Base-by-base conservation (phyloP, 92 coral and sea anemone species). In the Porites divaricata region DNA sequence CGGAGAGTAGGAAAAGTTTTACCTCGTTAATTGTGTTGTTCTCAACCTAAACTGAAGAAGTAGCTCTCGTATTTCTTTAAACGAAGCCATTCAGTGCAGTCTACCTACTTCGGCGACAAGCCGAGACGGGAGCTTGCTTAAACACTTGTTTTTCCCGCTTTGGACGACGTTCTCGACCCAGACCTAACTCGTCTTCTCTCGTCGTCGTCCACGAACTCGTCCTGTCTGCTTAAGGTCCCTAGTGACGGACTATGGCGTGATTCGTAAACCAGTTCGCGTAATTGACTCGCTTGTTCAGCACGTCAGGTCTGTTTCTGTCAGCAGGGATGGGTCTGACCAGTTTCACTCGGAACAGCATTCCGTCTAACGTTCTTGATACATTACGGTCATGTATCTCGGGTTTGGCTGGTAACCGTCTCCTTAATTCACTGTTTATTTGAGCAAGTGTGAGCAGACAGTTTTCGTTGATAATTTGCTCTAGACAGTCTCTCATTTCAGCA, bases 341-440 rank as follows among this genome's bases (percentile, higher is more conserved):
- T 45, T 81, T 88, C 23, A 83, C 78, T n/a, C 78, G 24, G 52
- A 88, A 77, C 70, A 88, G 70, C 85, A 88, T 88, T 0, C 91
- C 88, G 45, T 26, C 28, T 26, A 26, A 26, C 28, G 28, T 26
- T 26, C 28, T 26, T 26, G 28, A 26, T 26, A 26, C 28, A 26
- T 1, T 26, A 26, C 28, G 28, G 28, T 26, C 28, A 26, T 26
- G 28, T 26, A 26, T 26, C 83, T 69, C 23, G 24, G 83, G 88
- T 67, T 88, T 88, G 72, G 56, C 61, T 26, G 67, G 91, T 23
- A 88, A 84, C 7, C 84, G 25, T 61, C 84, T 8, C 57, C 79
- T 16, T 28, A 75, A 49, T 76, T 81, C 88, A 57, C 81, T 20
- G 64, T 88, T 82, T 11, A 83, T 88, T 56, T 75, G 66, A 12